phyloP scores from a whole-genome alignment of 1,140 invertebrate species.

The Cyclina sinensis region DNA sequence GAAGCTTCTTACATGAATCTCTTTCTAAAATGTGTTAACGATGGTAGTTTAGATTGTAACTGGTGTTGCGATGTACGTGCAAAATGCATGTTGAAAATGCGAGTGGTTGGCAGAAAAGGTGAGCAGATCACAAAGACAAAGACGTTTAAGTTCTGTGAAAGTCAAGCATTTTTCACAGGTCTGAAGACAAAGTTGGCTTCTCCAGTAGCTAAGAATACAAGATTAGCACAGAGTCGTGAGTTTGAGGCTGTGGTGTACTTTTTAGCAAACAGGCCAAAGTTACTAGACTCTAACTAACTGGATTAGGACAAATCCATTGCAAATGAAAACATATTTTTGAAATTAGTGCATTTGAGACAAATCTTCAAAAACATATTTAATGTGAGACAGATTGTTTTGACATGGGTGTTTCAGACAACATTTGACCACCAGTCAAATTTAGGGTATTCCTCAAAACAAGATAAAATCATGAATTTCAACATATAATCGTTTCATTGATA shows the following conservation, averaged over 20 bases:
- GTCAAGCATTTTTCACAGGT: not conserved
- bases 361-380: too few species aligned
- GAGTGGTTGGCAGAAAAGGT: not conserved
- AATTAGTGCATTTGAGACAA: too few species aligned
- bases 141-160: not conserved
- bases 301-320: too few species aligned
- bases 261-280: not conserved
- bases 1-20: not conserved
- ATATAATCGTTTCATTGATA: too few species aligned
- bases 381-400: too few species aligned
- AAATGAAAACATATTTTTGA: too few species aligned
- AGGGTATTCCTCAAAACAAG: too few species aligned
- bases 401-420: too few species aligned
- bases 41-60: not conserved
- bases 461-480: too few species aligned
- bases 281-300: too few species aligned
- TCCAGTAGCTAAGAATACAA: not conserved
- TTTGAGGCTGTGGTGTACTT: not conserved
- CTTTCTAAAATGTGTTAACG: not conserved
- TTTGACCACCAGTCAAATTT: too few species aligned
- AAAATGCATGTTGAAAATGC: conserved; percentile 5
- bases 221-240: not conserved
- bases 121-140: not conserved
- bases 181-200: conserved; percentile 1
- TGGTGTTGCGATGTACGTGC: not conserved